Conservation (phyloP, 1,140 invertebrate genomes). For the Nixonia krombeini region DNA sequence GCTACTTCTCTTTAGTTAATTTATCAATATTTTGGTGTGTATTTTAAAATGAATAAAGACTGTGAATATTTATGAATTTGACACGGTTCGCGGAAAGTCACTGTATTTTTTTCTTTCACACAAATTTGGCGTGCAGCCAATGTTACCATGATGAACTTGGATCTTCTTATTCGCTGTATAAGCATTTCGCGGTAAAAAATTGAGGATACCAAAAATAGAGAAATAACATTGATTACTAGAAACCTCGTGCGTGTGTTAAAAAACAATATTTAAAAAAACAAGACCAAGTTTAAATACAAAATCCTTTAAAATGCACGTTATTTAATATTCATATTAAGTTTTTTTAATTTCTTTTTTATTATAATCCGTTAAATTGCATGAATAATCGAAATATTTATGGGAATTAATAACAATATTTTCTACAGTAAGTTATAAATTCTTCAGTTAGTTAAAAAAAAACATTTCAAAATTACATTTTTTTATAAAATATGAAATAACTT, state of each 20-base stretch:
- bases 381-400: too few relatives aligned
- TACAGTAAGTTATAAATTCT: too few relatives aligned
- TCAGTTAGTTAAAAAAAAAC: too few relatives aligned
- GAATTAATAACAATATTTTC: too few relatives aligned
- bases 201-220: not conserved
- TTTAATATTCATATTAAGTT: too few relatives aligned
- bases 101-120: conserved; percentile 2
- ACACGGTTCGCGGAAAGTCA: conserved; percentile 6
- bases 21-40: not conserved
- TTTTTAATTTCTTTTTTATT: too few relatives aligned
- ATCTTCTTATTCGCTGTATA: conserved; percentile 1
- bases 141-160: not conserved
- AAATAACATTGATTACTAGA: not conserved
- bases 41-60: not conserved
- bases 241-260: not conserved
- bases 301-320: too few relatives aligned
- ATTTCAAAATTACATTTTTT: too few relatives aligned
- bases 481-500: too few relatives aligned
- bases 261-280: too few relatives aligned
- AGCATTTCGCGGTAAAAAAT: not conserved
- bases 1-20: not conserved
- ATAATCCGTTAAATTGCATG: too few relatives aligned
- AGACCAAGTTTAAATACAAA: too few relatives aligned
- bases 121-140: not conserved
- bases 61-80: conserved; percentile 7